Percentiles rank a stretch among this genome's conserved stretches.
Evolutionary conservation across 92 coral and sea anemone genomes (phyloP).

Genomic region (Scolanthus callimorphus): DNA sequence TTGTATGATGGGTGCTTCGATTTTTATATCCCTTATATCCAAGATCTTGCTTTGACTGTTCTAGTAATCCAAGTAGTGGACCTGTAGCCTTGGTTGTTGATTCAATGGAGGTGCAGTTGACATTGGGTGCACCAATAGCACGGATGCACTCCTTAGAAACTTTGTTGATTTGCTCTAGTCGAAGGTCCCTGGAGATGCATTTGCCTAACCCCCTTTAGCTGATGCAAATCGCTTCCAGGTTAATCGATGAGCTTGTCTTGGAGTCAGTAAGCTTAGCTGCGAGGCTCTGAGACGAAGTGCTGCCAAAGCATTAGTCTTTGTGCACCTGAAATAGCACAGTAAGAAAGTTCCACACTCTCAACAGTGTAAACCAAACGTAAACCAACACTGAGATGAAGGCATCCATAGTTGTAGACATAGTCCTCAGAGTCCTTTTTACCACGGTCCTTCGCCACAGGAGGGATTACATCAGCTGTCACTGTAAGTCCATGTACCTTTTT

Average conservation of each 20-base stretch:
- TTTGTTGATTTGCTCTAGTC: constrained; percentile 30
- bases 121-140: constrained; percentile 44
- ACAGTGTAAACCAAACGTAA: no score
- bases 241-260: constrained; percentile 41
- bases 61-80: constrained; percentile 18
- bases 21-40: neutral
- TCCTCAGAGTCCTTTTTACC: no score
- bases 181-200: constrained; percentile 45
- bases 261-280: constrained; percentile 22
- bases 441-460: no score
- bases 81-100: constrained; percentile 33
- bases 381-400: no score
- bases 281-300: constrained; percentile 42
- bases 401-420: no score
- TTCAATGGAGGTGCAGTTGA: constrained; percentile 11
- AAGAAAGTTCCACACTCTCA: no score
- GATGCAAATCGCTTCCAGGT: constrained; percentile 50
- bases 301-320: constrained; percentile 39
- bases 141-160: constrained; percentile 41
- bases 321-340: no score
- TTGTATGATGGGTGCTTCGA: constrained; percentile 34
- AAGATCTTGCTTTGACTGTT: constrained; percentile 23
- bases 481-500: no score
- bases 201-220: constrained; percentile 23
- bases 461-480: no score